A percentile compares a stretch with the other conserved stretches of the same genome.
Conservation (phyloP, 2,888 invertebrate genomes). For the Epirrita christyi region DNA sequence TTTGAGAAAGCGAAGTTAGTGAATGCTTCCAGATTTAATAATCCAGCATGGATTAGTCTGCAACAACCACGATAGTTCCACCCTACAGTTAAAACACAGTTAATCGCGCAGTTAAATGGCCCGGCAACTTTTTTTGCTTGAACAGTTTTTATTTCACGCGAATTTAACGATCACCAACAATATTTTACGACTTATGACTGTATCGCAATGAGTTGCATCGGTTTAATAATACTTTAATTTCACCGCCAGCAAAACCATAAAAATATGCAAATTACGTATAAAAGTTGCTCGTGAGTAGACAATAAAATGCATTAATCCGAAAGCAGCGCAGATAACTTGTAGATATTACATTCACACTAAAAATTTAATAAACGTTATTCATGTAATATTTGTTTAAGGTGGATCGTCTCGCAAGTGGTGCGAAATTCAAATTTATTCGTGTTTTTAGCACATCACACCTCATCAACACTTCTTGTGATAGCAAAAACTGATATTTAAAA, state of each 20-base stretch:
- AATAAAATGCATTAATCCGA: constrained; percentile 68
- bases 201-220: constrained; percentile 75
- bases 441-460: no score
- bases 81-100: constrained; percentile 30
- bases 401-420: no score
- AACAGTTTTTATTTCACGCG: constrained; percentile 74
- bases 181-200: constrained; percentile 78
- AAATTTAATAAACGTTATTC: constrained; percentile 13
- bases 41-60: neutral
- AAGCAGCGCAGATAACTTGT: constrained; percentile 19
- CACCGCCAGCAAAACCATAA: constrained; percentile 79
- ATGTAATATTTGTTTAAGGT: constrained; percentile 13
- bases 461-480: no score
- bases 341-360: constrained; percentile 5
- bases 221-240: constrained; percentile 82
- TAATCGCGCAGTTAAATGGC: constrained; percentile 50
- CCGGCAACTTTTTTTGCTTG: constrained; percentile 69
- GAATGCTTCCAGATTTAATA: neutral
- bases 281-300: constrained; percentile 66
- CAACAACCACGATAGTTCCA: constrained; percentile 4
- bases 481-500: no score
- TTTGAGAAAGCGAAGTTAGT: no score
- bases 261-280: constrained; percentile 81
- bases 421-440: no score
- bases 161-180: constrained; percentile 75